Conservation (phyloP, 2,888 invertebrate genomes). For the Cryptocheilus praepositus region DNA sequence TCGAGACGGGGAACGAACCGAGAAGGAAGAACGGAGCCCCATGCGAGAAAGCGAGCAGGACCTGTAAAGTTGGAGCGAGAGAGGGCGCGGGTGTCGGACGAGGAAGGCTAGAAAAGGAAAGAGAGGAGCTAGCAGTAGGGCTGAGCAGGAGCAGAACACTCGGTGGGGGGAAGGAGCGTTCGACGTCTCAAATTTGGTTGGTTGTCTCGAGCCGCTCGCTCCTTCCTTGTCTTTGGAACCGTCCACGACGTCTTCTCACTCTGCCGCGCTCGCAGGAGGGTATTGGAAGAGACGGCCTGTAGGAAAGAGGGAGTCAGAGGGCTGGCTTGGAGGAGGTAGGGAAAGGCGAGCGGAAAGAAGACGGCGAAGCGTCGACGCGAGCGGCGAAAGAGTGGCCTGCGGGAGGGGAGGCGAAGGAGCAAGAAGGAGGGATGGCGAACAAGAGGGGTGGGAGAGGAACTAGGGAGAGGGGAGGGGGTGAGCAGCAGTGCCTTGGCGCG, state of each 20-base stretch:
- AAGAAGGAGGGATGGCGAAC: conserved; percentile 22
- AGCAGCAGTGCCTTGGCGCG: conserved; percentile 65
- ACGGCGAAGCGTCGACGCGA: neutral
- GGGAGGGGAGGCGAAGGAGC: conserved; percentile 22
- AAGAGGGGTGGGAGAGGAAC: conserved; percentile 46
- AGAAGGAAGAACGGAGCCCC: conserved; percentile 27
- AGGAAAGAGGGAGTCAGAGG: conserved; percentile 6
- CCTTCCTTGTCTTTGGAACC: neutral
- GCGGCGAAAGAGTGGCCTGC: neutral
- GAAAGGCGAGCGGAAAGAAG: conserved; percentile 1
- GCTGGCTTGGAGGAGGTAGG: neutral
- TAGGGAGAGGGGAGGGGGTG: conserved; percentile 16
- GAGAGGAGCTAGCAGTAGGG: conserved; percentile 20
- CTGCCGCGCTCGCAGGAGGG: conserved; percentile 4
- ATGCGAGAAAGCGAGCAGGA: conserved; percentile 24
- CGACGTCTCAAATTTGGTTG: conserved; percentile 73
- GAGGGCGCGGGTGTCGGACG: conserved; percentile 22
- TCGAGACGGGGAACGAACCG: conserved; percentile 25
- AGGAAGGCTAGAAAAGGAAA: no score
- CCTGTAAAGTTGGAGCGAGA: conserved; percentile 14
- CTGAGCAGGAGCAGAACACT: conserved; percentile 27
- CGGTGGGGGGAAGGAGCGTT: conserved; percentile 55
- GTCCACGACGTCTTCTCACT: conserved; percentile 25
- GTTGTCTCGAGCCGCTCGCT: conserved; percentile 62
- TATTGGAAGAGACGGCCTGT: conserved; percentile 23